Evolutionary conservation across 2,888 invertebrate genomes (phyloP).

Genomic region (Dilophus febrilis): DNA sequence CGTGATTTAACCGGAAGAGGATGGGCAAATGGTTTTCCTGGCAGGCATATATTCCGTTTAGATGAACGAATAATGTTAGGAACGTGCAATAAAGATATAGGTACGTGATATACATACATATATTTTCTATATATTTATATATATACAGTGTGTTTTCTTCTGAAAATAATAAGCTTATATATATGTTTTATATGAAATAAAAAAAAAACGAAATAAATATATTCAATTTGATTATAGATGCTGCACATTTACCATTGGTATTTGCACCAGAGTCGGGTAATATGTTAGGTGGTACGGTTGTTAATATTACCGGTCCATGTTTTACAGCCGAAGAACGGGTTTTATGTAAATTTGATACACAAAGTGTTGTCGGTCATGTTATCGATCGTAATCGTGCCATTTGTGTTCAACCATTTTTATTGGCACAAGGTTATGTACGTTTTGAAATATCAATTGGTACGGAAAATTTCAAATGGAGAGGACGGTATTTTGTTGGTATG

Average conservation of each 20-base stretch:
- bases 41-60: constrained; percentile 85
- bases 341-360: constrained; percentile 69
- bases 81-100: constrained; percentile 80
- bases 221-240: no score
- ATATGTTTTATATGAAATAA: no score
- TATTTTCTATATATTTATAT: not conserved
- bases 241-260: constrained; percentile 61
- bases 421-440: constrained; percentile 74
- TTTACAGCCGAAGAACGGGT: constrained; percentile 60
- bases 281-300: constrained; percentile 92
- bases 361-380: constrained; percentile 58
- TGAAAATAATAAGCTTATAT: no score
- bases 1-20: constrained; percentile 71
- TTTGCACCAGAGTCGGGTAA: constrained; percentile 92
- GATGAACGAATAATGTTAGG: constrained; percentile 89
- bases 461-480: constrained; percentile 73
- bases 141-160: not conserved
- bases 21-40: constrained; percentile 73
- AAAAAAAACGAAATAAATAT: not conserved
- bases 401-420: constrained; percentile 74
- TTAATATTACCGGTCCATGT: constrained; percentile 94
- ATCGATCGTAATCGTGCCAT: constrained; percentile 69
- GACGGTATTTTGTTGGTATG: constrained; percentile 80
- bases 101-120: constrained; percentile 29
- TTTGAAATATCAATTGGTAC: constrained; percentile 74